Conservation (phyloP, 1,140 invertebrate genomes). For the Orchesella cincta region DNA sequence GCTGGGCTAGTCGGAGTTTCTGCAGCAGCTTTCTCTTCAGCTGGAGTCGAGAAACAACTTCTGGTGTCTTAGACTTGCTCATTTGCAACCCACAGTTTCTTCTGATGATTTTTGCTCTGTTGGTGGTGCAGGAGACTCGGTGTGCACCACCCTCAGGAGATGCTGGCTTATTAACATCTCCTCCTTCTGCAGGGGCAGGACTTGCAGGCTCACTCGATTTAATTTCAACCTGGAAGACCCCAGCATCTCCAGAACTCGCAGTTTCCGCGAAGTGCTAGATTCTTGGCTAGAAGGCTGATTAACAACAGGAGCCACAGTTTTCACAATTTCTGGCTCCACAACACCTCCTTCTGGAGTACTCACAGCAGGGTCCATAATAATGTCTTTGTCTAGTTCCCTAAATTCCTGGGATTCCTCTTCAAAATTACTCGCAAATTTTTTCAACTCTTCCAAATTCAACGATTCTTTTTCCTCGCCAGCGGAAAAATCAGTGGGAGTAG, state of each 20-base stretch:
- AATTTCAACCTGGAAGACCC: too few species aligned
- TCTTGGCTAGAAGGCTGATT: too few species aligned
- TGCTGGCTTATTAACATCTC: too few species aligned
- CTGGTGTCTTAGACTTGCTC: background rate
- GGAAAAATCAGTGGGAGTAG: background rate
- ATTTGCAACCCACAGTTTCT: background rate
- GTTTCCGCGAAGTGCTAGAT: too few species aligned
- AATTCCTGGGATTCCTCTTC: background rate
- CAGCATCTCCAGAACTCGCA: too few species aligned
- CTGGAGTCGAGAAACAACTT: background rate
- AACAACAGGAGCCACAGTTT: too few species aligned
- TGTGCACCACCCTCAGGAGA: too few species aligned
- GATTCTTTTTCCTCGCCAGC: background rate
- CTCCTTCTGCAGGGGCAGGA: too few species aligned
- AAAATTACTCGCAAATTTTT: constrained; percentile 5
- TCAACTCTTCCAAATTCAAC: constrained; percentile 10
- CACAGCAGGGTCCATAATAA: background rate
- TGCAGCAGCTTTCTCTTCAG: background rate
- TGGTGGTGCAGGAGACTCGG: too few species aligned
- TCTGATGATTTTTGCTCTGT: background rate
- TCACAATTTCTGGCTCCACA: background rate
- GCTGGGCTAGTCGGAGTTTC: background rate
- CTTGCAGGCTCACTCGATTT: too few species aligned
- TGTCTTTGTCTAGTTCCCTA: too few species aligned
- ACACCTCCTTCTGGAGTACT: background rate